These are phyloP conservation scores for Prunella fulvescens DNA, from an alignment of 2,113 vertebrate species.

Conservation along the genomic window DNA sequence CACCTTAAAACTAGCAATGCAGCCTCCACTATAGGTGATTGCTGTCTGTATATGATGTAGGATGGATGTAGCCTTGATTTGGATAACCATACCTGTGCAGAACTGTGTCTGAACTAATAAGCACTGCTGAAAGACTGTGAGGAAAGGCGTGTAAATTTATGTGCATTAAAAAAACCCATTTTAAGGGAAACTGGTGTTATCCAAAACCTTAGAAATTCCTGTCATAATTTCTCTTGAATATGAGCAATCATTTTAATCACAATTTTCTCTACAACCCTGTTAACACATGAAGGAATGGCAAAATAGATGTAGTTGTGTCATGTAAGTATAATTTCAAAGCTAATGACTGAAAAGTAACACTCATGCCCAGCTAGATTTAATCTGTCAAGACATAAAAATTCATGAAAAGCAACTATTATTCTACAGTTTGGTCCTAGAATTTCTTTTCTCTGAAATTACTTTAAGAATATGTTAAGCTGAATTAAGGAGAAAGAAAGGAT, in stretches of 20 bases:
- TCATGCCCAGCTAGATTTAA: background rate
- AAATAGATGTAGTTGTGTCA: background rate
- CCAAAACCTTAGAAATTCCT: background rate
- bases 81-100: background rate
- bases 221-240: background rate
- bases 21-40: background rate
- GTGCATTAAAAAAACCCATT: background rate
- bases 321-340: background rate
- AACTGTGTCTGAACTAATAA: background rate
- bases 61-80: background rate
- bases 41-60: background rate
- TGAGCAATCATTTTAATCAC: background rate
- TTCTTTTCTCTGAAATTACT: background rate
- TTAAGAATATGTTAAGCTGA: background rate
- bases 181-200: background rate
- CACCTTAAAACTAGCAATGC: background rate
- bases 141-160: background rate
- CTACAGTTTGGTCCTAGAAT: background rate
- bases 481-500: background rate
- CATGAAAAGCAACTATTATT: background rate
- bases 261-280: background rate
- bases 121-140: background rate
- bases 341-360: background rate
- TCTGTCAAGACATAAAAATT: background rate
- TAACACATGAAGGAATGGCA: background rate